These are phyloP conservation scores for Batillaria attramentaria DNA, from an alignment of 1,140 invertebrate genomes.

Conservation along the genomic window DNA sequence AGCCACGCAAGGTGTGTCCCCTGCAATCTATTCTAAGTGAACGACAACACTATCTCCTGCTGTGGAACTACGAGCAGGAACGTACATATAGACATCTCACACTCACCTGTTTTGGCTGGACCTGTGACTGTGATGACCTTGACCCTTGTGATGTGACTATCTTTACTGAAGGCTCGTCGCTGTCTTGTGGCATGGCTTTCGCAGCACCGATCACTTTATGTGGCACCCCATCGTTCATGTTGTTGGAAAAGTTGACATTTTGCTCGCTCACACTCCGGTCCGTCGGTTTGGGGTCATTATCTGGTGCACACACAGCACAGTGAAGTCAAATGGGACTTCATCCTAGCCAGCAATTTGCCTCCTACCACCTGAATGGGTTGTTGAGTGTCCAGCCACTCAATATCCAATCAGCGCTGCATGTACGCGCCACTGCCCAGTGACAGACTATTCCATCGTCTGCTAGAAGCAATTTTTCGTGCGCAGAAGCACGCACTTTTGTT, in stretches of 20 bases:
- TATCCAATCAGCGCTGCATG: not conserved
- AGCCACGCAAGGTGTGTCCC: too few species aligned
- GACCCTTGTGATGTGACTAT: constrained; percentile 59
- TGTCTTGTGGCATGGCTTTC: constrained; percentile 54
- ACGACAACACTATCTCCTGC: not conserved
- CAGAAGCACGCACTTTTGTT: too few species aligned
- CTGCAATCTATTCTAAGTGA: not conserved
- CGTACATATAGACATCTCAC: not conserved
- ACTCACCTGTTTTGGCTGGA: constrained; percentile 24
- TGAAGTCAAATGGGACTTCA: not conserved
- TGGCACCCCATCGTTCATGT: constrained; percentile 47
- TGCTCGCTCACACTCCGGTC: not conserved
- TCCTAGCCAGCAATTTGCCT: too few species aligned
- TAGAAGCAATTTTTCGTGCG: too few species aligned
- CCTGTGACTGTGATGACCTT: constrained; percentile 40
- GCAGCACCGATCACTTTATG: constrained; percentile 51
- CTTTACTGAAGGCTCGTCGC: constrained; percentile 38
- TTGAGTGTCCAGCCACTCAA: not conserved
- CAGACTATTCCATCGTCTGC: too few species aligned
- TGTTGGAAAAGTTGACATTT: constrained; percentile 43
- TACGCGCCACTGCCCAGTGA: too few species aligned
- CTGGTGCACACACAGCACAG: not conserved
- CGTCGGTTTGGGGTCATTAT: too few species aligned
- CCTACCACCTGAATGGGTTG: not conserved
- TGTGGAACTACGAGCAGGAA: not conserved